phyloP scores from a whole-genome alignment of 2,888 invertebrate genomes.

The Odontothrips loti region DNA sequence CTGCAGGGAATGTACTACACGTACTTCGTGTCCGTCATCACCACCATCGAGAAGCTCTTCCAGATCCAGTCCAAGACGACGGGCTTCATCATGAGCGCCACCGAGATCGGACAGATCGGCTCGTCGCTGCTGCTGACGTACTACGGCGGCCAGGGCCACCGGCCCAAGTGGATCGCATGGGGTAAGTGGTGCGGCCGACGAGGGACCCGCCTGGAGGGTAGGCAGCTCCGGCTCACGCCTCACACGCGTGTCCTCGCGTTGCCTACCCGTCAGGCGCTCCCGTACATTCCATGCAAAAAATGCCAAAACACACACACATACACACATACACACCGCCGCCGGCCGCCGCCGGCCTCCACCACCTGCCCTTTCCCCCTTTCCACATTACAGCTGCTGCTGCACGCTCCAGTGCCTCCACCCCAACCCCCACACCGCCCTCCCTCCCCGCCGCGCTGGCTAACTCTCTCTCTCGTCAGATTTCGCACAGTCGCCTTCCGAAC shows the following conservation, averaged over 20 bases:
- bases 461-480: not conserved
- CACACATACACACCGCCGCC: too few relatives aligned
- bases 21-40: conserved; percentile 89
- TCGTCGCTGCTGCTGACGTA: conserved; percentile 83
- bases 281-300: too few relatives aligned
- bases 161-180: conserved; percentile 90
- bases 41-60: conserved; percentile 88
- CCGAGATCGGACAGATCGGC: conserved; percentile 89
- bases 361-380: too few relatives aligned
- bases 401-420: not conserved
- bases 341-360: too few relatives aligned
- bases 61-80: conserved; percentile 89
- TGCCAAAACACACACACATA: too few relatives aligned
- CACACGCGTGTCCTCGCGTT: too few relatives aligned
- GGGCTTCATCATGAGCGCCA: conserved; percentile 82
- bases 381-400: not conserved
- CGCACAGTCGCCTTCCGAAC: not conserved
- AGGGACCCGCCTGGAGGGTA: too few relatives aligned
- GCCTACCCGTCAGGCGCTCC: too few relatives aligned
- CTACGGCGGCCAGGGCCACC: conserved; percentile 84
- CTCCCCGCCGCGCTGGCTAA: not conserved
- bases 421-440: too few relatives aligned
- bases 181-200: too few relatives aligned
- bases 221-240: too few relatives aligned
- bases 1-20: conserved; percentile 85